Evolutionary conservation across 1,140 invertebrate species (phyloP), one percentile per base, ranked within the genome.

Genomic region (Drosophila persimilis): DNA sequence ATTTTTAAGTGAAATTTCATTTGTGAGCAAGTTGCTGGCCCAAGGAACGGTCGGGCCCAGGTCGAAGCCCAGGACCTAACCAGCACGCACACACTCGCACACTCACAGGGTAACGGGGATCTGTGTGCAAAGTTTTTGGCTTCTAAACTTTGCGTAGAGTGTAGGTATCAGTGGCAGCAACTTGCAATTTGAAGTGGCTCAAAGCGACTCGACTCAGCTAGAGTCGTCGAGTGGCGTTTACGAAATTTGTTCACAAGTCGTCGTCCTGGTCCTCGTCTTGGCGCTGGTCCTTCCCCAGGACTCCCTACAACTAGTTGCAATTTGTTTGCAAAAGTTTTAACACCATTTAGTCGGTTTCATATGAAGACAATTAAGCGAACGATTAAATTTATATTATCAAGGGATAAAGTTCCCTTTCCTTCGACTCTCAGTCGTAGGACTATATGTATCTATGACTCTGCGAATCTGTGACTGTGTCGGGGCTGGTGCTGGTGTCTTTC

Each of bases 381-480:
- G 83, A 86, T 86, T 86, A 86, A 86, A 86, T 86, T 86, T 86
- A 86, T 86, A 86, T 86, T 86, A 86, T 88, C 81, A 81, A 65
- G 74, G 84, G 78, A 88, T 76, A 69, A 52, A 75, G 66, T 81
- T 84, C 61, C 54, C 57, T 20, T 1, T 20, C n/a, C 35, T 31
- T 1, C 3, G 11, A 15, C n/a, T 15, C 35, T 13, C 24, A 8
- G 29, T 39, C 31, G 43, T 26, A 39, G 13, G 8, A 31, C 47
- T 41, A 6, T 50, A 44, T 69, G 7, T 50, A 44, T 69, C 55
- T 62, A 11, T 60, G 15, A 7, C 43, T 22, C 17, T 11, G 7
- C 6, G 4, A 1, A 5, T 55, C 17, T 15, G 6, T 22, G 44
- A 41, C 15, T 58, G 39, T 13, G 11, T 46, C 31, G 20, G 29